Evolutionary conservation across 2,888 invertebrate species (phyloP).

Genomic region (Oscheius sp.): DNA sequence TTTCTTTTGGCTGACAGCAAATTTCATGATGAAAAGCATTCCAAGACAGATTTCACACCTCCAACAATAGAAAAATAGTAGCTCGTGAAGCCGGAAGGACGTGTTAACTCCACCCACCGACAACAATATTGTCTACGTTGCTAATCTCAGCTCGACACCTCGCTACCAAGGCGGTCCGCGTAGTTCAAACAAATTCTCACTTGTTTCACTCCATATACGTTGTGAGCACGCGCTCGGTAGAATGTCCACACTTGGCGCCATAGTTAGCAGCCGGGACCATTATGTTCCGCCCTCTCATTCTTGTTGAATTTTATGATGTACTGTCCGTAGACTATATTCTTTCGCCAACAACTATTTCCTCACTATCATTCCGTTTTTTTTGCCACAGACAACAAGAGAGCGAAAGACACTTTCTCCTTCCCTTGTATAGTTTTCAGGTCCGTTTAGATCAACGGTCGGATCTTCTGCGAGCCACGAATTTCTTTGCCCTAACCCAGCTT

Average conservation of each 20-base stretch:
- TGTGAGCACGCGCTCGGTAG: constrained; percentile 13
- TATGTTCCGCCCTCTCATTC: background rate
- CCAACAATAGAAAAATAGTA: background rate
- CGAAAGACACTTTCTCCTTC: too few relatives aligned
- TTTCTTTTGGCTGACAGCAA: too few relatives aligned
- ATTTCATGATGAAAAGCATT: too few relatives aligned
- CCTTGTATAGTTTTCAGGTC: too few relatives aligned
- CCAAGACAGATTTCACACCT: background rate
- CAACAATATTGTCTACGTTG: constrained; percentile 24
- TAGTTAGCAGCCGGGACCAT: background rate
- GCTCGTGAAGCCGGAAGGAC: constrained; percentile 25
- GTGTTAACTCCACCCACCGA: constrained; percentile 24
- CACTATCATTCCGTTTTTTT: too few relatives aligned
- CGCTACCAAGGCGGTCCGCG: constrained; percentile 12
- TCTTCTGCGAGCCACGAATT: too few relatives aligned
- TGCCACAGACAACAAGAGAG: too few relatives aligned
- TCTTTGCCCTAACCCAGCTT: too few relatives aligned
- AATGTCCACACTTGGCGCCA: constrained; percentile 23
- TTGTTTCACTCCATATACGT: constrained; percentile 24
- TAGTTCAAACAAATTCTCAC: constrained; percentile 27
- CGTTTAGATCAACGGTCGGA: too few relatives aligned
- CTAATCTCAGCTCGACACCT: constrained; percentile 27
- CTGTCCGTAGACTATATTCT: too few relatives aligned
- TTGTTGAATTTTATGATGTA: too few relatives aligned
- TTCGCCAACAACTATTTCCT: too few relatives aligned